phyloP scores from a whole-genome alignment of 1,140 invertebrate species.

The Ridgeia piscesae region DNA sequence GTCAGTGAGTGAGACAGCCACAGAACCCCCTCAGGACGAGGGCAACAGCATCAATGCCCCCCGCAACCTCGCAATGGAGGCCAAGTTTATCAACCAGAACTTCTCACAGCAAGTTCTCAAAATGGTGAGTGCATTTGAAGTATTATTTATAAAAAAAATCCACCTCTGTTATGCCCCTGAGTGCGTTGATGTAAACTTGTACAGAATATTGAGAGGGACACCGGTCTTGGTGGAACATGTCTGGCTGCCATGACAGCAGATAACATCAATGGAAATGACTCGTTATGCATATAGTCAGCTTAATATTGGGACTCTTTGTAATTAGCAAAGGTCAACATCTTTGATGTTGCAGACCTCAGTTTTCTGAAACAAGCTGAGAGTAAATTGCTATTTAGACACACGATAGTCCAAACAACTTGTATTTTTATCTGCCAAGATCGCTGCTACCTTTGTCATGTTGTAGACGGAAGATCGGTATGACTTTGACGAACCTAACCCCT shows the following conservation, averaged over 20 bases:
- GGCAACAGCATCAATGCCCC: slow-evolving; percentile 90
- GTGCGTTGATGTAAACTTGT: not conserved
- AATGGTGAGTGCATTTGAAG: slow-evolving; percentile 56
- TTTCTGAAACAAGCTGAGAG: too few species aligned
- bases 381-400: not conserved
- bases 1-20: slow-evolving; percentile 97
- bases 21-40: slow-evolving; percentile 94
- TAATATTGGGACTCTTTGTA: too few species aligned
- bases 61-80: slow-evolving; percentile 90
- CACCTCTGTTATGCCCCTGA: not conserved
- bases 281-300: too few species aligned
- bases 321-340: too few species aligned
- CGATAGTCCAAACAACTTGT: not conserved
- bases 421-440: not conserved
- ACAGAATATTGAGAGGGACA: too few species aligned
- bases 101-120: slow-evolving; percentile 94
- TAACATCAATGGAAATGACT: too few species aligned
- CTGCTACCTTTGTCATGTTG: not conserved
- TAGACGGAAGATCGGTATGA: slow-evolving; percentile 81
- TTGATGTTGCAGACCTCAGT: too few species aligned
- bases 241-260: too few species aligned
- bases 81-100: slow-evolving; percentile 99
- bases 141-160: slow-evolving; percentile 12
- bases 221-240: too few species aligned
- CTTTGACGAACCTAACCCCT: slow-evolving; percentile 91